phyloP scores from a whole-genome alignment of 30 jellyfish, hydroid and myxozoan genomes.

The Catostylus mosaicus region DNA sequence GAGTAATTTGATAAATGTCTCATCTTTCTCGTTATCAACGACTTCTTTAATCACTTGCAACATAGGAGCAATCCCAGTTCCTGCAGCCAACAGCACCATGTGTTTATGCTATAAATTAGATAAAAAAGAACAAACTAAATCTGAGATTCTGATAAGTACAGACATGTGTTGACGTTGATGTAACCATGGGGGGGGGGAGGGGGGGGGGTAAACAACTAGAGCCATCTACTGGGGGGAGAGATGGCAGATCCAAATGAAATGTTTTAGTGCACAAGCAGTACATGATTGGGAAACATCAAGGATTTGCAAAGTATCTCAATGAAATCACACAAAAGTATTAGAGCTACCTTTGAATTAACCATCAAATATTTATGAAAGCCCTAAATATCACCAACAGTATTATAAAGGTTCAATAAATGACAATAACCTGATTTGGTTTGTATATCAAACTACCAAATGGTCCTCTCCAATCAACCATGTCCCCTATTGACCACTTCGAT shows the following conservation, averaged over 20 bases:
- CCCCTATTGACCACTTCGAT: constrained; percentile 62
- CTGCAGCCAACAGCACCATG: constrained; percentile 81
- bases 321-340: too few species aligned
- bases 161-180: too few species aligned
- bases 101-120: constrained; percentile 38
- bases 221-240: not conserved
- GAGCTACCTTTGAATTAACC: too few species aligned
- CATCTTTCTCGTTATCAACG: constrained; percentile 70
- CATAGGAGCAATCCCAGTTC: constrained; percentile 95
- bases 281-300: too few species aligned
- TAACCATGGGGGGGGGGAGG: constrained; percentile 5
- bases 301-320: too few species aligned
- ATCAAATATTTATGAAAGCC: too few species aligned
- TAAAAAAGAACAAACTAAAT: too few species aligned
- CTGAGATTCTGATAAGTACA: too few species aligned
- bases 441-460: constrained; percentile 78
- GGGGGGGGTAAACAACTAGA: not conserved
- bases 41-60: constrained; percentile 52
- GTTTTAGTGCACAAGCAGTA: too few species aligned
- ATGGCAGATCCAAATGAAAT: too few species aligned
- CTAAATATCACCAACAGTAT: too few species aligned
- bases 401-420: not conserved
- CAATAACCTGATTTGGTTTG: constrained; percentile 46
- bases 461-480: constrained; percentile 81
- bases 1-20: constrained; percentile 48